Base-by-base conservation (phyloP, 1,140 invertebrate species). In the Bombus pascuorum region DNA sequence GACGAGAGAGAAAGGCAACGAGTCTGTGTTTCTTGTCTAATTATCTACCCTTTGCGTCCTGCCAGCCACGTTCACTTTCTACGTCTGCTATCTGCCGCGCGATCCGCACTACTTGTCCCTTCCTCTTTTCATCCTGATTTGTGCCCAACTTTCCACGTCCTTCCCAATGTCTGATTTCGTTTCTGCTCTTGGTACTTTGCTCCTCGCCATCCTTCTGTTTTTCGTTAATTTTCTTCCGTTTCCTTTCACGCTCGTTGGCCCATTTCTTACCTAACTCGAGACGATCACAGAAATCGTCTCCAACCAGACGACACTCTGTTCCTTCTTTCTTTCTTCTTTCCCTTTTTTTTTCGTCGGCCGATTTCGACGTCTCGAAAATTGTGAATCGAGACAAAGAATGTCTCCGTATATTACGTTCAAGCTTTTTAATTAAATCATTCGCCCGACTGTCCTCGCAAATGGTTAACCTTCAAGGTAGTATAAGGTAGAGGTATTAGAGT, bases 21-120 rank as follows among this genome's bases (percentile, higher is more conserved):
- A 28, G 73, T 88, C 88, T 91, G 88, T 92, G 91, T 93, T 93
- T 93, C 93, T 93, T 93, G 92, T 93, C 93, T 93, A 93, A 93
- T 93, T 93, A 93, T 93, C 92, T 91, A 91, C 82, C 91, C 91
- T 88, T 89, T 85, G 77, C 72, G 71, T 87, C 82, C 81, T 76
- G 57, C 66, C 88, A 90, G 86, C 89, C 86, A 88, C 84, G 65
- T 88, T 91, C 87, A 84, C 90, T 91, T 91, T 91, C 86, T 77
- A 77, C 78, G 74, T 88, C 71, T 85, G 77, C 71, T 34, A 74
- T 74, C 62, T 85, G 72, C 68, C 44, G 59, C 34, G 53, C 57
- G 28, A 77, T 62, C n/a, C 28, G 12, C 28, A 32, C 42, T n/a
- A 9, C 39, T 34, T 42, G 32, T 59, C 25, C 25, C 37, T 65